Conservation (phyloP, 2,888 invertebrate genomes). For the Microctonus aethiopoides region DNA sequence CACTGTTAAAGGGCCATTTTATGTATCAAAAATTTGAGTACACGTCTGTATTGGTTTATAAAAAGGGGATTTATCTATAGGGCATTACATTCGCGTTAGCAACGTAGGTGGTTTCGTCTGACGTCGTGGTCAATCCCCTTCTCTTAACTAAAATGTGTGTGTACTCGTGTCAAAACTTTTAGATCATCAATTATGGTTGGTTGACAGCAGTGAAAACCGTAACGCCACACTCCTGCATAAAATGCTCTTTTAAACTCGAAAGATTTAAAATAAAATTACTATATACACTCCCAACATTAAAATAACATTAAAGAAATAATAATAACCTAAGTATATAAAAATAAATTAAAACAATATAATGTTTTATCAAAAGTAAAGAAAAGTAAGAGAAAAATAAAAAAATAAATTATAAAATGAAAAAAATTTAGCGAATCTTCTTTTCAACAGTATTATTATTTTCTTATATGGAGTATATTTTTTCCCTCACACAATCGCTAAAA, state of each 20-base stretch:
- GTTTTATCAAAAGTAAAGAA: background rate
- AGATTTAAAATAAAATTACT: background rate
- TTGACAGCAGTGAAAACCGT: constrained; percentile 39
- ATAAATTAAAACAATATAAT: background rate
- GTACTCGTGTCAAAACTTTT: constrained; percentile 49
- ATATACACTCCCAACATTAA: background rate
- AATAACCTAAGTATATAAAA: background rate
- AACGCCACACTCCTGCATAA: background rate
- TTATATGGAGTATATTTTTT: background rate
- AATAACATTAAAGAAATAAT: background rate
- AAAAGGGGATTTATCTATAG: constrained; percentile 36
- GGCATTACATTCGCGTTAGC: constrained; percentile 57
- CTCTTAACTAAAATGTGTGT: background rate
- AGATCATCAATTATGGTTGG: constrained; percentile 54
- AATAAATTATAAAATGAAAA: background rate
- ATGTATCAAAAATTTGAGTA: constrained; percentile 26
- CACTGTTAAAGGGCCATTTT: background rate
- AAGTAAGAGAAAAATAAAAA: background rate
- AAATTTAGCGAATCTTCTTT: background rate
- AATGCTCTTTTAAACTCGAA: background rate
- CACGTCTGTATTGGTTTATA: constrained; percentile 23
- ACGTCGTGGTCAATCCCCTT: constrained; percentile 51
- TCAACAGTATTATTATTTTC: background rate
- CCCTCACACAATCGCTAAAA: constrained; percentile 10
- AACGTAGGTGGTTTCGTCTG: constrained; percentile 39